These are phyloP conservation scores for Psettodes erumei DNA, from an alignment of 2,113 vertebrate species.

Conservation along the genomic window DNA sequence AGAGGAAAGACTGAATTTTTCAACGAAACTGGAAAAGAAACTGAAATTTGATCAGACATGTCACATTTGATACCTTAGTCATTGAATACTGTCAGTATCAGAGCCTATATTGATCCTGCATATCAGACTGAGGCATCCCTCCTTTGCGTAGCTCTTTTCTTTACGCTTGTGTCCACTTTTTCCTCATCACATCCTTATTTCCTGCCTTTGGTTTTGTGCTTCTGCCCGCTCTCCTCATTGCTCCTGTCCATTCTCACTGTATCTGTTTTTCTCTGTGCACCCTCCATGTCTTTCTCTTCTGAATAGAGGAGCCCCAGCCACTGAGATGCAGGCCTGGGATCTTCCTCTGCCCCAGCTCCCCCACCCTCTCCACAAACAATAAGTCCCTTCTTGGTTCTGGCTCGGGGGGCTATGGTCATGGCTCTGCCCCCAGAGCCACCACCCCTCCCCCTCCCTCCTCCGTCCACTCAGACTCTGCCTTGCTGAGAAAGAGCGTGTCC, in stretches of 20 bases:
- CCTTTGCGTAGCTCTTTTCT: constrained; percentile 12
- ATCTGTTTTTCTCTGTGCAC: constrained; percentile 76
- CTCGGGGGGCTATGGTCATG: constrained; percentile 79
- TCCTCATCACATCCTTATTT: constrained; percentile 1
- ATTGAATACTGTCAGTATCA: neutral
- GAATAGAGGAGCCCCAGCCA: constrained; percentile 78
- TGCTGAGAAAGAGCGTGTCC: constrained; percentile 98
- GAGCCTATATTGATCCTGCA: neutral
- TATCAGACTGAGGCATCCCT: neutral
- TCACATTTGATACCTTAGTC: neutral
- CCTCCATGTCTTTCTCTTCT: constrained; percentile 64
- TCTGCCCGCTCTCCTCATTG: constrained; percentile 77
- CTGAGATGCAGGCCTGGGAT: constrained; percentile 86
- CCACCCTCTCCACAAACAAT: constrained; percentile 87
- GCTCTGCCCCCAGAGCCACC: constrained; percentile 79
- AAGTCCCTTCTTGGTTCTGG: constrained; percentile 87
- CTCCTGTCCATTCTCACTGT: too few relatives aligned
- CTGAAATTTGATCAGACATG: neutral
- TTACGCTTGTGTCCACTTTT: neutral
- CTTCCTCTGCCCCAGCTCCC: constrained; percentile 92
- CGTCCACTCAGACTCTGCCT: constrained; percentile 88
- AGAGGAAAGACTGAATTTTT: neutral
- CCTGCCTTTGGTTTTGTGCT: neutral
- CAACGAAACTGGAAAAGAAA: neutral
- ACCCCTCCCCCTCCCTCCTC: constrained; percentile 87